Evolutionary conservation across 2,113 vertebrate species (phyloP).

Genomic region (Notiomystis cincta): DNA sequence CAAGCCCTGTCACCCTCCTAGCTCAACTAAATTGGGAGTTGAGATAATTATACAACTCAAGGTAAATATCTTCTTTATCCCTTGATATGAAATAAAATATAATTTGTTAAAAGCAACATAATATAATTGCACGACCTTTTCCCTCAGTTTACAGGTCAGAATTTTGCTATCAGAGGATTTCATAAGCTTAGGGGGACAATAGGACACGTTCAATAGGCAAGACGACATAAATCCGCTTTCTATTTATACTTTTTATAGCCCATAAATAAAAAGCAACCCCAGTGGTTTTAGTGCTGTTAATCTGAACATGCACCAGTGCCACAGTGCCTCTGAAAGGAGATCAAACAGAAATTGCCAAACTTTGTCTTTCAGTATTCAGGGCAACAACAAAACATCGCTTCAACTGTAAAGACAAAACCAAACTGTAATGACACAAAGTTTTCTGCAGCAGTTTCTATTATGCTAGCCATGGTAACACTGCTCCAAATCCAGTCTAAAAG

Average conservation of each 20-base stretch:
- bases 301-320: neutral
- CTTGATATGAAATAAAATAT: neutral
- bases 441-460: neutral
- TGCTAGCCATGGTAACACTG: neutral
- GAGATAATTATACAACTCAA: neutral
- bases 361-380: rapidly evolving
- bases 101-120: neutral
- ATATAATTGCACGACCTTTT: neutral
- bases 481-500: neutral
- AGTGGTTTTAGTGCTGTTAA: neutral
- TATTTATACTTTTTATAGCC: constrained; percentile 14
- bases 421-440: neutral
- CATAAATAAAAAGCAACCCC: constrained; percentile 17
- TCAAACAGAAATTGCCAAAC: neutral
- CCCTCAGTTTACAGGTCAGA: constrained; percentile 7
- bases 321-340: neutral
- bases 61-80: neutral
- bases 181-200: constrained; percentile 10
- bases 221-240: constrained; percentile 32
- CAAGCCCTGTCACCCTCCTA: neutral
- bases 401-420: neutral
- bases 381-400: neutral
- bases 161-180: neutral
- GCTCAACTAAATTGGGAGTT: neutral
- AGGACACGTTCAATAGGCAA: neutral